phyloP scores from a whole-genome alignment of 2,797 vertebrate genomes.

The Danio albolineatus region DNA sequence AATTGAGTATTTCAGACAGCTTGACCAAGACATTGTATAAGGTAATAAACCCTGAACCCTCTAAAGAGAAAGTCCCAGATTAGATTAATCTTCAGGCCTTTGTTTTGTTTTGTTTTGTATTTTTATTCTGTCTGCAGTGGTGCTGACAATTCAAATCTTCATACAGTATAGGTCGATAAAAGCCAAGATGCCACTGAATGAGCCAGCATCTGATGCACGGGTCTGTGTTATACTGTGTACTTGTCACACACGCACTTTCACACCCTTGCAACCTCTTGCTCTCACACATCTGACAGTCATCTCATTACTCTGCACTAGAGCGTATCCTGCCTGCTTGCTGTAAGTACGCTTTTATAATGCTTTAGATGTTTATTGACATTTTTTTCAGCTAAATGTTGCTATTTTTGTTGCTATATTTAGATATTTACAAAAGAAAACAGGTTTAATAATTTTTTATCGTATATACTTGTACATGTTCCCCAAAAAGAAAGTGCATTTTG shows the following conservation, averaged over 20 bases:
- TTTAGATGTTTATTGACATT: not conserved
- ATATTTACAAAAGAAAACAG: too few relatives aligned
- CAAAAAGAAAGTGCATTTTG: not conserved
- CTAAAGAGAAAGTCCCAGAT: not conserved
- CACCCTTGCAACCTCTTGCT: conserved; percentile 46
- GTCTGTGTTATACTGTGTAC: conserved; percentile 53
- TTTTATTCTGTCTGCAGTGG: conserved; percentile 74
- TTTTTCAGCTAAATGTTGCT: not conserved
- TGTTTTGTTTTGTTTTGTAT: conserved; percentile 39
- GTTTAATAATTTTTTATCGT: not conserved
- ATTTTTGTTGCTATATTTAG: not conserved
- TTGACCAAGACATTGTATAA: too few relatives aligned
- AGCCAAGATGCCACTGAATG: conserved; percentile 67
- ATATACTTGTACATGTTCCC: not conserved
- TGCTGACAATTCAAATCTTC: conserved; percentile 80
- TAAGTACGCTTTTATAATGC: conserved; percentile 67
- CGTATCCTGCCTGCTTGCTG: conserved; percentile 43
- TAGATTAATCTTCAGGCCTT: conserved; percentile 38
- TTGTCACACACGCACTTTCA: conserved; percentile 57
- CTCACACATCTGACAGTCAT: conserved; percentile 60
- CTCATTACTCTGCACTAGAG: conserved; percentile 10
- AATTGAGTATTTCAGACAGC: too few relatives aligned
- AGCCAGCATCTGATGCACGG: conserved; percentile 48
- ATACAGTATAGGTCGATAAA: conserved; percentile 80
- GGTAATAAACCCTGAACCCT: not conserved